phyloP scores from a whole-genome alignment of 1,140 invertebrate species.

The Gonatopus flavifemur region DNA sequence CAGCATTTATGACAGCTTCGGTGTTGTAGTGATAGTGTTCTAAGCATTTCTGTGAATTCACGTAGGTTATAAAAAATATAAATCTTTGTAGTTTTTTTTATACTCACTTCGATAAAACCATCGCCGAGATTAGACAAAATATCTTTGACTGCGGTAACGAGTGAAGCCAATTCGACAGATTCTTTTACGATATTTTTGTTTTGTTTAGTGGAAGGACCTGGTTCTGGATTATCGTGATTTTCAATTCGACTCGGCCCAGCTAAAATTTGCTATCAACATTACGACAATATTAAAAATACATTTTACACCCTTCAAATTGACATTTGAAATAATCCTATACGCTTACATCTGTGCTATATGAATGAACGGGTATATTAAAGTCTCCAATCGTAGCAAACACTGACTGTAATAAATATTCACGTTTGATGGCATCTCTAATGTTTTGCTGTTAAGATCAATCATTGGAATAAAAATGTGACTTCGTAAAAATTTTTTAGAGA shows the following conservation, averaged over 20 bases:
- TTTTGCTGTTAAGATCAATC: slow-evolving; percentile 21
- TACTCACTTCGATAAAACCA: slow-evolving; percentile 64
- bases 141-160: slow-evolving; percentile 74
- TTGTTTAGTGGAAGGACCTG: slow-evolving; percentile 5
- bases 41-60: slow-evolving; percentile 72
- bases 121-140: slow-evolving; percentile 79
- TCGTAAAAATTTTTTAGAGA: not conserved
- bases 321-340: not conserved
- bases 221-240: not conserved
- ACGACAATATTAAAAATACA: slow-evolving; percentile 4
- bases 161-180: slow-evolving; percentile 56
- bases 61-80: slow-evolving; percentile 33
- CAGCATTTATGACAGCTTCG: slow-evolving; percentile 75
- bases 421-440: slow-evolving; percentile 64
- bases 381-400: slow-evolving; percentile 45
- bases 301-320: slow-evolving; percentile 4
- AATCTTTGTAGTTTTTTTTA: slow-evolving; percentile 1
- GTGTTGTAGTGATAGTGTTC: slow-evolving; percentile 72
- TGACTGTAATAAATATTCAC: slow-evolving; percentile 61
- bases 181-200: slow-evolving; percentile 32
- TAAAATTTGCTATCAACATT: slow-evolving; percentile 16
- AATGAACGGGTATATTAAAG: not conserved
- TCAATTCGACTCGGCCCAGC: slow-evolving; percentile 21
- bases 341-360: slow-evolving; percentile 25
- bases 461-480: not conserved